Conservation (phyloP, 2,797 vertebrate genomes). For the Phyllotis vaccarum region DNA sequence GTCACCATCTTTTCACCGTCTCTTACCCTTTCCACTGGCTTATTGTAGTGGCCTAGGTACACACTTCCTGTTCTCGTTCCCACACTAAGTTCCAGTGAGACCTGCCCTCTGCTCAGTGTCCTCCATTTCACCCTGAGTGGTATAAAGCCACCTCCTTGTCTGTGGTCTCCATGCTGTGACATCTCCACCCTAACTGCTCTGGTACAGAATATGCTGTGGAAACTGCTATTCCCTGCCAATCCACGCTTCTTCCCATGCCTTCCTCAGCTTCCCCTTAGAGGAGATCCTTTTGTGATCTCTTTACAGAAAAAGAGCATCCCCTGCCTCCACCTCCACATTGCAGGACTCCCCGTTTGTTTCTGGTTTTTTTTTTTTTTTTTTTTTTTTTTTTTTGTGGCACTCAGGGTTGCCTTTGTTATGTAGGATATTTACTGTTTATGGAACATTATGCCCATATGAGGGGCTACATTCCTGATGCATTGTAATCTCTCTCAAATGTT, state of each 20-base stretch:
- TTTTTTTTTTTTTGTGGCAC: not conserved
- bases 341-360: not conserved
- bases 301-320: not conserved
- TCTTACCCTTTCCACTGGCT: not conserved
- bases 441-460: not conserved
- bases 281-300: not conserved
- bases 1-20: not conserved
- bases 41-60: not conserved
- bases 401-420: not conserved
- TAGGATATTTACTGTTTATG: not conserved
- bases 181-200: not conserved
- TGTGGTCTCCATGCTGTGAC: not conserved
- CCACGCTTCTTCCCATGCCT: accelerated
- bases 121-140: not conserved
- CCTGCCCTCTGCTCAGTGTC: not conserved
- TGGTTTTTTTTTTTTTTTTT: not conserved
- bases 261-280: not conserved
- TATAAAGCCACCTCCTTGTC: not conserved
- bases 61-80: not conserved
- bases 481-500: not conserved
- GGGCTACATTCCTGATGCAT: not conserved
- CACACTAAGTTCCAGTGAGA: not conserved
- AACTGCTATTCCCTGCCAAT: not conserved
- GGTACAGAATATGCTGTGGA: not conserved
- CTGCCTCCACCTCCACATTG: not conserved